Evolutionary conservation across 2,797 vertebrate species (phyloP), one percentile per base, ranked within the genome.

Genomic region (Pseudomugil gertrudae): DNA sequence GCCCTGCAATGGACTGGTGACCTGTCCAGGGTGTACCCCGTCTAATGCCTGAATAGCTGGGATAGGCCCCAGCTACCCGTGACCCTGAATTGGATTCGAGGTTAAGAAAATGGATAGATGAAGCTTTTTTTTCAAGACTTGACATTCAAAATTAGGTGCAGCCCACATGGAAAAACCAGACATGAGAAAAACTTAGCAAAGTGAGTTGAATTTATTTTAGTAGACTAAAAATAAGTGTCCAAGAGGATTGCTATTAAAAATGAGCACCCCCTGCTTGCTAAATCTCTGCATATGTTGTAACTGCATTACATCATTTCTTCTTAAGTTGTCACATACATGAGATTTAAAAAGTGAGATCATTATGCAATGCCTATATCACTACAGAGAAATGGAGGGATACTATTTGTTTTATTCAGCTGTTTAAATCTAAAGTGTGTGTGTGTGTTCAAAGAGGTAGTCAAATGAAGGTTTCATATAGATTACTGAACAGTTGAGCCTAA

Each of bases 401-500:
- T 24, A 11, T 23, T 5, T 47, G 4, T 15, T 51, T 27, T 27
- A 21, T 51, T 51, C 48, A 51, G 27, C 13, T 51, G 48, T 24
- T 27, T 27, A 14, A 24, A 48, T 21, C 2, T 21, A 10, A 47
- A 47, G n/a, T 47, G n/a, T 3, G 11, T 21, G 6, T 47, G 43
- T 21, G n/a, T n/a, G n/a, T 21, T 11, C 9, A 9, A 47, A 3
- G 21, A 14, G 26, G 23, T 38, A 7, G 19, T 10, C n/a, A 33
- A 23, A 53, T 26, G 24, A 30, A 24, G 23, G 7, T 43, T 3
- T 53, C 9, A 8, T 32, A 43, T 32, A 4, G 3, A 1, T 36
- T n/a, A 15, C 15, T 32, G 69, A 19, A 45, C 47, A n/a, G 29
- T 30, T 48, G 1, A 72, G 51, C 11, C 33, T 62, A 58, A 30